A percentile compares a stretch with the other conserved stretches of the same genome.
These are phyloP conservation scores for Petromus typicus DNA, from an alignment of 2,113 vertebrate genomes.

Conservation along the genomic window DNA sequence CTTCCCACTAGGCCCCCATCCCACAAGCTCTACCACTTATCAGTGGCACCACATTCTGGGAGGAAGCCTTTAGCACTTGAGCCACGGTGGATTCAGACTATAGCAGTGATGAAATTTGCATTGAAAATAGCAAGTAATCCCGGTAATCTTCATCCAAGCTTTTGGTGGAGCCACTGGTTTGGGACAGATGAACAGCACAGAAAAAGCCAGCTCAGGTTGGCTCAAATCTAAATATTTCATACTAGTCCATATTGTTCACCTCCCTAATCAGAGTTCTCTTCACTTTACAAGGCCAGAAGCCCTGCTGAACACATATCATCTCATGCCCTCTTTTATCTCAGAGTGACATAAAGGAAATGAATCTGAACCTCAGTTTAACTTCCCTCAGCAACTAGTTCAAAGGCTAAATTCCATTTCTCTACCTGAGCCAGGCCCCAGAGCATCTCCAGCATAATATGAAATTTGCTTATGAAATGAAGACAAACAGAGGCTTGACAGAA, in stretches of 20 bases:
- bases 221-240: not conserved
- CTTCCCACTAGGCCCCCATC: not conserved
- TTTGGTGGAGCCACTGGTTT: not conserved
- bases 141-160: accelerated
- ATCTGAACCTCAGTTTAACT: constrained; percentile 80
- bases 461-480: constrained; percentile 88
- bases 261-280: not conserved
- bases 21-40: not conserved
- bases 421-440: constrained; percentile 70
- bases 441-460: constrained; percentile 81
- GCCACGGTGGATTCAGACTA: not conserved
- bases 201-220: not conserved
- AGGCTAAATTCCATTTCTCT: constrained; percentile 83
- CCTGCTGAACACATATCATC: not conserved
- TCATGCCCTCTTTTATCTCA: constrained; percentile 70
- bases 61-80: not conserved
- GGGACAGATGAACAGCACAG: accelerated
- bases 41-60: too few species aligned
- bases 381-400: constrained; percentile 77
- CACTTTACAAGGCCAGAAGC: not conserved
- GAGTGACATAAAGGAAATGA: constrained; percentile 76
- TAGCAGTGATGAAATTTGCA: not conserved
- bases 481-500: constrained; percentile 83
- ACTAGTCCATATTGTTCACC: accelerated
- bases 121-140: not conserved